phyloP scores from a whole-genome alignment of 1,140 invertebrate genomes.

The Metopolophium dirhodum region DNA sequence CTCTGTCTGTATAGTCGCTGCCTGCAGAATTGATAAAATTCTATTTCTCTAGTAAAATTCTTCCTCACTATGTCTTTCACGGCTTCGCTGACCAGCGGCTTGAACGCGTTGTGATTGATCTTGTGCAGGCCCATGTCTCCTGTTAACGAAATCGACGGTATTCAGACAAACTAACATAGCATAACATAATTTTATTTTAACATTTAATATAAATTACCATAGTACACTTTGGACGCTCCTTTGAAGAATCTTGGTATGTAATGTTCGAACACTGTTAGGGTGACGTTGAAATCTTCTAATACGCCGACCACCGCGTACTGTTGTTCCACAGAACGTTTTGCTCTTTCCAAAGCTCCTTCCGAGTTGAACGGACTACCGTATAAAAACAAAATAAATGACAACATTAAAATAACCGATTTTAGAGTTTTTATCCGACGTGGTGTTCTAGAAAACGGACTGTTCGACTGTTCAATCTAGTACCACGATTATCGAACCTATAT shows the following conservation, averaged over 20 bases:
- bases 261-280: slow-evolving; percentile 81
- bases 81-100: slow-evolving; percentile 77
- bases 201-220: slow-evolving; percentile 72
- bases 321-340: slow-evolving; percentile 82
- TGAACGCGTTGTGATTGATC: slow-evolving; percentile 9
- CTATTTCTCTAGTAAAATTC: slow-evolving; percentile 88
- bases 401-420: background rate
- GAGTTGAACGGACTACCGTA: slow-evolving; percentile 79
- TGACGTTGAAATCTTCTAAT: slow-evolving; percentile 84
- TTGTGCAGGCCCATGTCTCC: slow-evolving; percentile 18
- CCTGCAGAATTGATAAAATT: slow-evolving; percentile 89
- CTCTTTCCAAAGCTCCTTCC: slow-evolving; percentile 79
- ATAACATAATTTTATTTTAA: slow-evolving; percentile 73
- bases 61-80: slow-evolving; percentile 84
- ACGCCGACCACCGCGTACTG: slow-evolving; percentile 88
- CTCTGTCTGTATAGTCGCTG: slow-evolving; percentile 80
- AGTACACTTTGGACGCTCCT: slow-evolving; percentile 78
- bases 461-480: background rate
- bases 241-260: slow-evolving; percentile 85
- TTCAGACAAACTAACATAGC: slow-evolving; percentile 78
- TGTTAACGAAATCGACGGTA: slow-evolving; percentile 71
- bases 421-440: background rate
- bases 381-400: background rate
- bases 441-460: background rate
- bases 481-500: background rate